Evolutionary conservation across 2,113 vertebrate genomes (phyloP), one percentile per base, ranked within the genome.

Genomic region (Larimichthys polyactis): DNA sequence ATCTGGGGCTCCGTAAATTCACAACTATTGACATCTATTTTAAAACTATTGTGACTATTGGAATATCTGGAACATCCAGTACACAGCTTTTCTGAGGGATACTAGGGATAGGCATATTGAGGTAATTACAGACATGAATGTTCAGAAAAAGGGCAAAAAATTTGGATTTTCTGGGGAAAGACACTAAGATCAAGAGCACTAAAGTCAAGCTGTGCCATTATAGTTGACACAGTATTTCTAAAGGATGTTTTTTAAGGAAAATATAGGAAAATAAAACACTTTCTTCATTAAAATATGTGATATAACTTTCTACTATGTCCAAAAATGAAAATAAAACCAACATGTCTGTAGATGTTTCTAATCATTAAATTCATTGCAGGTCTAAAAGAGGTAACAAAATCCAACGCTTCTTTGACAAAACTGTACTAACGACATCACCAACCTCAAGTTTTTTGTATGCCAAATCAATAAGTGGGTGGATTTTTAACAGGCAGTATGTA

Each of bases 61-160:
- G 90, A 87, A 85, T 63, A 78, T 77, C 68, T 82, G 65, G 51
- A 86, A 89, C 87, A 85, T 90, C 87, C 71, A 84, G 88, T 81
- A 40, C 88, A 86, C 85, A 76, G 48, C 40, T 87, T 74, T 78
- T 88, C 29, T 72, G 64, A 71, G 59, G 80, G 75, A 88, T 8
- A 71, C 72, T 63, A 85, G 76, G 36, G 36, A 40, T 40, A 40
- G 8, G 7, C 36, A 40, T 67, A 57, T 58, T 85, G 89, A 88
- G 90, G 89, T 90, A 88, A 90, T 82, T 55, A 89, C 71, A 87
- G 65, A 85, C 66, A 77, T 10, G 4, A 24, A 77, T 87, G 77
- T 59, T 65, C 3, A 0, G 49, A 69, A 78, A 81, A 80, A 59
- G 43, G 78, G 16, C 19, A 70, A 14, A 59, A 76, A 86, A 78